Base-by-base conservation (phyloP, 2,797 vertebrate genomes). In the Notamacropus eugenii region DNA sequence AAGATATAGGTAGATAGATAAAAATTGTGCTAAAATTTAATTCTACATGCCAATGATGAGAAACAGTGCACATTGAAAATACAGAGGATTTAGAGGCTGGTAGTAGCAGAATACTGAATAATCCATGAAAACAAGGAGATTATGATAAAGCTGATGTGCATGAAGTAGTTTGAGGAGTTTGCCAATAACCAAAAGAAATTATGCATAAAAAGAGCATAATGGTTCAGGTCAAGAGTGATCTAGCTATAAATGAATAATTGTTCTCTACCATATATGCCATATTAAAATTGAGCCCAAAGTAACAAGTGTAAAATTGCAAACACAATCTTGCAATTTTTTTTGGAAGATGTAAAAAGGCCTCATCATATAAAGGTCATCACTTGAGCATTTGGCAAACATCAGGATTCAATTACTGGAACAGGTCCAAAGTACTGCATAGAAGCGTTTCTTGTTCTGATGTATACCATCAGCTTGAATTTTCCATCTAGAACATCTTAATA, bases 401-500 rank as follows among this genome's bases (percentile, higher is more conserved):
- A 94, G 1, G 96, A 96, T 0, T 14, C 52, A 93, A 93, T 87
- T 87, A 87, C 50, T 46, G 50, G 54, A 91, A 54, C 9, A 91
- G 92, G 0, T 90, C 59, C 16, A 27, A 93, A 0, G n/a, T 24
- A 1, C 54, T 91, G 74, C 74, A 87, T 50, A 50, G 87, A 95
- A 74, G 5, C 1, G 3, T 34, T 0, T 28, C 91, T 1, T 0
- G 62, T 67, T 74, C 34, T 28, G 0, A 29, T 52, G 82, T 92
- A 91, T 0, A 82, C 31, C 2, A 93, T 92, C 62, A 91, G 92
- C 13, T 24, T 56, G 34, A 92, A 34, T n/a, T 87, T 22, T 28
- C 0, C 0, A 1, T 96, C 97, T 97, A 54, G 74, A 1, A 14
- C 94, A 90, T 74, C 96, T 96, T 96, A 67, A 91, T 55, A 91